These are phyloP conservation scores for Ptychochromis oligacanthus DNA, from an alignment of 2,113 vertebrate genomes.

Conservation along the genomic window DNA sequence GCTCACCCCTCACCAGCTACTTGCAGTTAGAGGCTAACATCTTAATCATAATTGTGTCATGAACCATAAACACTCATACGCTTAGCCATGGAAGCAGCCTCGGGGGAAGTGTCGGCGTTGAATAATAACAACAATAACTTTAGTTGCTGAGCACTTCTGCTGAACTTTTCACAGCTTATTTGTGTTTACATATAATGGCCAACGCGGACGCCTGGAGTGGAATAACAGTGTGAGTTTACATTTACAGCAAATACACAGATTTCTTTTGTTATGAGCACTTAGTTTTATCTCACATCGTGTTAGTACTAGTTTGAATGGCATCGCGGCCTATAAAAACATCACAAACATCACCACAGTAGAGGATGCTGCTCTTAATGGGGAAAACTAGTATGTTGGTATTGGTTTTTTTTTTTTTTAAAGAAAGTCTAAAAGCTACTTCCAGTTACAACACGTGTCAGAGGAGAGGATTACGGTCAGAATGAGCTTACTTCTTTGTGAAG, in stretches of 20 bases:
- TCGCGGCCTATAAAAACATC: background rate
- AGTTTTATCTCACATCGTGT: background rate
- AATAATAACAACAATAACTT: slow-evolving; percentile 60
- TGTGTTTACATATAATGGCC: background rate
- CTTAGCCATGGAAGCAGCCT: slow-evolving; percentile 44
- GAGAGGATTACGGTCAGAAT: background rate
- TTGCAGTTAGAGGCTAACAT: slow-evolving; percentile 52
- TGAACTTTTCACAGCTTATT: slow-evolving; percentile 42
- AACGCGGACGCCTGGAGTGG: background rate
- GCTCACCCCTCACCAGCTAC: background rate
- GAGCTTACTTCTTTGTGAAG: background rate
- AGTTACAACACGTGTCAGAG: background rate
- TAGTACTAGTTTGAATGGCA: background rate
- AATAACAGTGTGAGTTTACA: background rate
- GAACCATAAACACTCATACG: slow-evolving; percentile 65
- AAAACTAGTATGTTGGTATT: background rate
- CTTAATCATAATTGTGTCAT: slow-evolving; percentile 72
- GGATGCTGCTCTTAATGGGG: background rate
- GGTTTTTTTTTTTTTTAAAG: background rate
- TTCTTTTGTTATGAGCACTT: no score
- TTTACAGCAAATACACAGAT: background rate
- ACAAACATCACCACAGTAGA: no score
- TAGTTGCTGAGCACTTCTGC: slow-evolving; percentile 27
- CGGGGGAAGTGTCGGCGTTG: slow-evolving; percentile 31
- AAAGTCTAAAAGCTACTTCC: background rate